Evolutionary conservation across 1,140 invertebrate genomes (phyloP).

Genomic region (Drosophila malerkotliana): DNA sequence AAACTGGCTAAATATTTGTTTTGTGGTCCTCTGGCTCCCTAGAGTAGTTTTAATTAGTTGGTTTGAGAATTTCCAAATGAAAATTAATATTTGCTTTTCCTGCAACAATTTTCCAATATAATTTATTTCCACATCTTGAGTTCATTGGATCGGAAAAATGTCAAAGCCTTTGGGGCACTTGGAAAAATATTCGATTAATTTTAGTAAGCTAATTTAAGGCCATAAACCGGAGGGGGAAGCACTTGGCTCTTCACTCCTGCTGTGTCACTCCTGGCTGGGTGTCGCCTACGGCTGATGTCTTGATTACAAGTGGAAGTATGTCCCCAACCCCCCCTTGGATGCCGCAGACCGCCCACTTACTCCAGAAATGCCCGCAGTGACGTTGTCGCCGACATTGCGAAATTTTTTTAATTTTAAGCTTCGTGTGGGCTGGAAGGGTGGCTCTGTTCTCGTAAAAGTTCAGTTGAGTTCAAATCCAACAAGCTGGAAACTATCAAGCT

Average conservation of each 20-base stretch:
- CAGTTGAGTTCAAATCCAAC: conserved; percentile 79
- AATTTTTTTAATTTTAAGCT: conserved; percentile 68
- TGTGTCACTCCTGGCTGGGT: conserved; percentile 50
- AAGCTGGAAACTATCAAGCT: conserved; percentile 77
- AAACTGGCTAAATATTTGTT: conserved; percentile 56
- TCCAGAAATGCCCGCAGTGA: conserved; percentile 63
- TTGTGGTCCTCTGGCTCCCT: conserved; percentile 19
- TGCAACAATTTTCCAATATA: too few relatives aligned
- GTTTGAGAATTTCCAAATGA: background rate
- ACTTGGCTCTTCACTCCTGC: conserved; percentile 30
- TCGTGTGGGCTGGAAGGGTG: conserved; percentile 29
- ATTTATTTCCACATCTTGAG: too few relatives aligned
- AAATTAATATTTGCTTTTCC: background rate
- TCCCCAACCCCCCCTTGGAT: conserved; percentile 14
- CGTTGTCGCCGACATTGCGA: conserved; percentile 46
- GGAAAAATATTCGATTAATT: conserved; percentile 68
- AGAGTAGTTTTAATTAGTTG: conserved; percentile 1
- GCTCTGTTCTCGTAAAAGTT: conserved; percentile 67
- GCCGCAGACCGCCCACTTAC: background rate
- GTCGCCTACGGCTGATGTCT: conserved; percentile 66
- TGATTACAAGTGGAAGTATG: conserved; percentile 77
- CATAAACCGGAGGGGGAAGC: conserved; percentile 18
- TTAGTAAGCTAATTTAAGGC: conserved; percentile 64
- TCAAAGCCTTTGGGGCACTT: conserved; percentile 15
- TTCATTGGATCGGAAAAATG: conserved; percentile 30